Base-by-base conservation (phyloP, 2,888 invertebrate genomes). In the Clanis bilineata region DNA sequence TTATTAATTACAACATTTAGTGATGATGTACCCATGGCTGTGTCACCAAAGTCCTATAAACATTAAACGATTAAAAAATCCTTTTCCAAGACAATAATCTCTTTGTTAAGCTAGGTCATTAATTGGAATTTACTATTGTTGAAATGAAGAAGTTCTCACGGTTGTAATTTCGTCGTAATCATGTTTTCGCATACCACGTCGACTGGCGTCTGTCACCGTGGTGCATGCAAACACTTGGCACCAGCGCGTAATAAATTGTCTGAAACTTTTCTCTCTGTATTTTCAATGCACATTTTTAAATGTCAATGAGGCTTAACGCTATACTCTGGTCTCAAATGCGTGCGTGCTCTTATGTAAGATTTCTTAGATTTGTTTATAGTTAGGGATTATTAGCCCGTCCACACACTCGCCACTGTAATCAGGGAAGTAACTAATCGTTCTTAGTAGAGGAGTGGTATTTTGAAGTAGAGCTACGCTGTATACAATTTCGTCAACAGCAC, bases 211-310 rank as follows among this genome's bases (percentile, higher is more conserved):
- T 25, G 23, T 54, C 51, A 41, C 47, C 18, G 28, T 32, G 25
- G n/a, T 2, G 25, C 25, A 23, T 18, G 51, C 51, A 51, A 51
- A 21, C 28, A 32, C 51, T 32, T 51, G 51, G 51, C 51, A 51
- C n/a, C 28, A 18, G 9, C 7, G 5, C 18, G 28, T 28, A 10
- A 18, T 3, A 28, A 15, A 51, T 51, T 51, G 15, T 51, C 10
- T 51, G 18, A 15, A 32, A 28, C 12, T 18, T 51, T 51, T 21
- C 0, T 10, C 4, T 32, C 4, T 25, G n/a, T 25, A 32, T 10
- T 51, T 51, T 32, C n/a, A 12, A 6, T 45, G 15, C 7, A 28
- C 10, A 3, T 18, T 9, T 41, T 1, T 18, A 41, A 18, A 41
- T 18, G 7, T 18, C 6, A 41, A 18, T 18, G 18, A 18, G 9